A percentile compares a stretch with the other conserved stretches of the same genome.
phyloP scores from a whole-genome alignment of 2,113 vertebrate genomes.

The Brachyhypopomus gauderio region DNA sequence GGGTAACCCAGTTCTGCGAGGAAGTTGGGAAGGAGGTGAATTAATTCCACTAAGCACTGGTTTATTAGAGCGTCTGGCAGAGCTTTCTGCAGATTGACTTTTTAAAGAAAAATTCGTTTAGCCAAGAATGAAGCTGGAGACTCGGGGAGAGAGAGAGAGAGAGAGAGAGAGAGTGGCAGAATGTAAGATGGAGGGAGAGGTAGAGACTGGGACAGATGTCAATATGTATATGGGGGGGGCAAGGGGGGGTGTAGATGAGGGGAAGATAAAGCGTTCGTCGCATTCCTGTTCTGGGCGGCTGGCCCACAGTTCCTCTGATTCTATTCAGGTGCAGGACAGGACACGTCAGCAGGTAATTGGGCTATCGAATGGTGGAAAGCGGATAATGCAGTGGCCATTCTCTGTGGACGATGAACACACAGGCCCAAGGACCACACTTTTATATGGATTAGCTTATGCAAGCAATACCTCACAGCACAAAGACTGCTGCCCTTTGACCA shows the following conservation, averaged over 20 bases:
- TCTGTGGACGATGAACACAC: neutral
- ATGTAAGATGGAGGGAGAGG: constrained; percentile 4
- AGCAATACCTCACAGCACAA: constrained; percentile 5
- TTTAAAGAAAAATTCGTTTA: constrained; percentile 77
- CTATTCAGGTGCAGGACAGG: neutral
- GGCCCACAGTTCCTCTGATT: constrained; percentile 18
- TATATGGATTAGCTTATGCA: constrained; percentile 38
- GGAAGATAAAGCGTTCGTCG: constrained; percentile 20
- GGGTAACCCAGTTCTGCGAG: constrained; percentile 74
- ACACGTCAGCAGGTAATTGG: neutral
- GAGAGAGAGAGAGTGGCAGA: constrained; percentile 51
- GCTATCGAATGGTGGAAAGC: constrained; percentile 32
- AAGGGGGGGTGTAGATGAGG: constrained; percentile 44
- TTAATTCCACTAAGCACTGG: constrained; percentile 81
- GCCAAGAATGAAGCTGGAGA: constrained; percentile 71
- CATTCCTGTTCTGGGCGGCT: constrained; percentile 5
- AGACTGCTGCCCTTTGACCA: neutral
- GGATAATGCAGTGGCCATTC: constrained; percentile 15
- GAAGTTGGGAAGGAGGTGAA: constrained; percentile 47
- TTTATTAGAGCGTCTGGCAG: constrained; percentile 79
- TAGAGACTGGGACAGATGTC: neutral
- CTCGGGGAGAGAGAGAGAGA: neutral
- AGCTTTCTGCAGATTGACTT: constrained; percentile 76
- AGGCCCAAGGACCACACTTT: constrained; percentile 22
- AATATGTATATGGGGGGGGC: constrained; percentile 3